Base-by-base conservation (phyloP, 2,888 invertebrate species). In the Rhogogaster chlorosoma region DNA sequence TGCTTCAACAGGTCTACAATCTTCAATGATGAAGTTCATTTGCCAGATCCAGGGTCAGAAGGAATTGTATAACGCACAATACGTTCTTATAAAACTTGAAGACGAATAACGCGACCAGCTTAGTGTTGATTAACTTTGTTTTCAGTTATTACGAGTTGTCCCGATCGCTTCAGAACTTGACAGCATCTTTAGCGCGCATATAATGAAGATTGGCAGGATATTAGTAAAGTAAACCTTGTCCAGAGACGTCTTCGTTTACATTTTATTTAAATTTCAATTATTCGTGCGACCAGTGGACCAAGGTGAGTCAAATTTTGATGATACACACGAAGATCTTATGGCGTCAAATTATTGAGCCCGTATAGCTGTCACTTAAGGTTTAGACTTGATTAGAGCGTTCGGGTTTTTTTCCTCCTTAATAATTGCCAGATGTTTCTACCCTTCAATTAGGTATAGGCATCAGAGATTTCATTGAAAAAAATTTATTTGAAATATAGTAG, bases 141-240 rank as follows among this genome's bases (percentile, higher is more conserved):
- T 45, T 75, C 7, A 49, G 49, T 49, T 49, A 38, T 53, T 29
- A 49, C 45, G 18, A 18, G 53, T 22, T 32, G 29, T 32, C 32
- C 77, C 49, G 0, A 49, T 77, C 3, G 75, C 45, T 22, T 77
- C n/a, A 26, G 32, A 38, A 80, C 15, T 61, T 36, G 57, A 80
- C n/a, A 61, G 22, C 38, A 12, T 42, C 80, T 36, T 80, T 22
- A 38, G 38, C 26, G 15, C 61, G n/a, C 57, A 15, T 29, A 7
- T 61, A 38, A 80, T 57, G 57, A 57, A 80, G 80, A 80, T 38
- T 80, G 80, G 38, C 80, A 38, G 61, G 36, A 80, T 80, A 80
- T 80, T 80, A 57, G 36, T 36, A 10, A n/a, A 80, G 61, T 38
- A 18, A 80, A 80, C 57, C 32, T 36, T 80, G 15, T 15, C 38